These are phyloP conservation scores for Amblyopsis rosae DNA, from an alignment of 2,113 vertebrate species.

Conservation along the genomic window DNA sequence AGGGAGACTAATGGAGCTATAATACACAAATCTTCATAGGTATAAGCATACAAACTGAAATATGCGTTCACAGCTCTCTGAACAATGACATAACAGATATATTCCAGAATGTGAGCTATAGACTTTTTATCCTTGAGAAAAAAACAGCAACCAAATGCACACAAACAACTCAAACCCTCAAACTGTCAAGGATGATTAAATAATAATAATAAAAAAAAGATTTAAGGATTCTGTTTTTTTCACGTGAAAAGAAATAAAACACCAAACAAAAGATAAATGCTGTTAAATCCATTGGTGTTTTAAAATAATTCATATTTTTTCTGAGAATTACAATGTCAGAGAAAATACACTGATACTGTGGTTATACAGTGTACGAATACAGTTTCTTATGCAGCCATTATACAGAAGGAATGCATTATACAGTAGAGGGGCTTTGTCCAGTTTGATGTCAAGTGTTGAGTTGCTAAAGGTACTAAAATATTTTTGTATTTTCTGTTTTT, in stretches of 20 bases:
- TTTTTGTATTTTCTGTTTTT: too few relatives aligned
- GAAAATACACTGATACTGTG: conserved; percentile 8
- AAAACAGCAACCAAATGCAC: conserved; percentile 28
- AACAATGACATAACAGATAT: conserved; percentile 14
- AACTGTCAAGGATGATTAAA: conserved; percentile 52
- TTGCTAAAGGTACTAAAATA: too few relatives aligned
- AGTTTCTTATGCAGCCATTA: conserved; percentile 1
- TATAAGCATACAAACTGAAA: conserved; percentile 1
- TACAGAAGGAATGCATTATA: neutral
- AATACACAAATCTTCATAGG: conserved; percentile 9
- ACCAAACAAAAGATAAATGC: neutral
- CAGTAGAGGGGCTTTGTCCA: neutral
- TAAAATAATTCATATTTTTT: neutral
- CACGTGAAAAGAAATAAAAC: neutral
- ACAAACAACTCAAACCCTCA: conserved; percentile 38
- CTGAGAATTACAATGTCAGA: neutral
- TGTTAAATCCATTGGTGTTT: neutral
- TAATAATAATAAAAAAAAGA: conserved; percentile 42
- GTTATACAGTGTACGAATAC: conserved; percentile 2
- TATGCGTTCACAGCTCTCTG: neutral
- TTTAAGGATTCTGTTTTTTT: neutral
- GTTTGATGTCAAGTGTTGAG: neutral
- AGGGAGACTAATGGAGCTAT: conserved; percentile 12
- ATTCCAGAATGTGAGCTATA: neutral
- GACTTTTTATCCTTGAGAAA: conserved; percentile 23